phyloP scores from a whole-genome alignment of 1,140 invertebrate genomes.

The Hylaeus anthracinus region DNA sequence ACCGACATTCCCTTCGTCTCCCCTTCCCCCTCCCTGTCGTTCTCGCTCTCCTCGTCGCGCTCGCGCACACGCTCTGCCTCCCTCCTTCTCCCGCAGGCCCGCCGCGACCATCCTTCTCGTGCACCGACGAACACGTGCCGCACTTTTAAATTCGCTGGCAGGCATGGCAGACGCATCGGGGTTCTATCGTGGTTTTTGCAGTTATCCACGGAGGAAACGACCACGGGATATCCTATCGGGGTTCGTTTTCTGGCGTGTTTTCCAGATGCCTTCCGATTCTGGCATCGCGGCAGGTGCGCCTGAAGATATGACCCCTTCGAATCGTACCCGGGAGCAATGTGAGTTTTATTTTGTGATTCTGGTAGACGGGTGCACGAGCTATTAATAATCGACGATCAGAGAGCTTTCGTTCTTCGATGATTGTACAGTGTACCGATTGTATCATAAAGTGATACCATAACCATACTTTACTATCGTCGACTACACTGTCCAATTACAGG shows the following conservation, averaged over 20 bases:
- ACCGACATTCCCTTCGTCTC: constrained; percentile 54
- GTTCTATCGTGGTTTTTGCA: constrained; percentile 31
- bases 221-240: constrained; percentile 11
- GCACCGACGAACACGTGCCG: constrained; percentile 45
- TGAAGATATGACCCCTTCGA: too few species aligned
- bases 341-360: neutral
- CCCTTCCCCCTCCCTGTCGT: constrained; percentile 35
- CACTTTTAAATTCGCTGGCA: constrained; percentile 41
- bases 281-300: neutral
- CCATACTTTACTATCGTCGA: too few species aligned
- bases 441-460: too few species aligned
- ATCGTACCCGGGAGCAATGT: neutral
- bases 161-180: neutral
- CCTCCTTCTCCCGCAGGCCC: constrained; percentile 23
- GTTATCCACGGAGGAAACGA: constrained; percentile 23
- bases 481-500: too few species aligned
- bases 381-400: neutral
- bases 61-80: neutral
- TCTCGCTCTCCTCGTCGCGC: neutral
- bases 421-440: too few species aligned
- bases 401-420: too few species aligned
- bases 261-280: neutral
- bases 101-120: too few species aligned
- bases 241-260: constrained; percentile 8
- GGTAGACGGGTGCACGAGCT: neutral